These are phyloP conservation scores for Dermatemys mawii DNA, from an alignment of 2,113 vertebrate genomes.

Conservation along the genomic window DNA sequence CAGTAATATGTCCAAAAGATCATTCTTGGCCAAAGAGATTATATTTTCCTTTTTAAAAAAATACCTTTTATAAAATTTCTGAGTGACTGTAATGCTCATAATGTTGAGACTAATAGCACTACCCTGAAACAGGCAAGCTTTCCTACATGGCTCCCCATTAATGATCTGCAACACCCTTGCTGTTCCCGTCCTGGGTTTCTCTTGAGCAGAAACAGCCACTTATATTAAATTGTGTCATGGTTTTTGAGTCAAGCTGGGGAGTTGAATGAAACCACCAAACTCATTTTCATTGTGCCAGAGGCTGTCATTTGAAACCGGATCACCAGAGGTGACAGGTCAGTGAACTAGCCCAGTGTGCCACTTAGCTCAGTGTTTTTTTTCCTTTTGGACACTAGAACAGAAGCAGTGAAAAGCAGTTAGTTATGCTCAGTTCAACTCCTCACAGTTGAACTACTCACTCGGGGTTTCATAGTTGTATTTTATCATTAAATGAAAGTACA, in stretches of 20 bases:
- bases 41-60: not conserved
- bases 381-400: not conserved
- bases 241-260: not conserved
- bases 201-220: not conserved
- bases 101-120: not conserved
- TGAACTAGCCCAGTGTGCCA: not conserved
- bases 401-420: not conserved
- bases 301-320: constrained; percentile 14
- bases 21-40: not conserved
- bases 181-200: not conserved
- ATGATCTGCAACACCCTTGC: not conserved
- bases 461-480: not conserved
- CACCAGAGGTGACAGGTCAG: not conserved
- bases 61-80: not conserved
- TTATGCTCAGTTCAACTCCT: not conserved
- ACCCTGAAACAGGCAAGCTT: not conserved
- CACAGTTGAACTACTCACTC: not conserved
- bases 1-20: not conserved
- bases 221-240: not conserved
- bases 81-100: not conserved
- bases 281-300: not conserved
- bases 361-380: not conserved
- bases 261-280: not conserved
- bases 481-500: not conserved
- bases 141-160: not conserved